Evolutionary conservation across 2,113 vertebrate species (phyloP).

Genomic region (Thamnophis sirtalis): DNA sequence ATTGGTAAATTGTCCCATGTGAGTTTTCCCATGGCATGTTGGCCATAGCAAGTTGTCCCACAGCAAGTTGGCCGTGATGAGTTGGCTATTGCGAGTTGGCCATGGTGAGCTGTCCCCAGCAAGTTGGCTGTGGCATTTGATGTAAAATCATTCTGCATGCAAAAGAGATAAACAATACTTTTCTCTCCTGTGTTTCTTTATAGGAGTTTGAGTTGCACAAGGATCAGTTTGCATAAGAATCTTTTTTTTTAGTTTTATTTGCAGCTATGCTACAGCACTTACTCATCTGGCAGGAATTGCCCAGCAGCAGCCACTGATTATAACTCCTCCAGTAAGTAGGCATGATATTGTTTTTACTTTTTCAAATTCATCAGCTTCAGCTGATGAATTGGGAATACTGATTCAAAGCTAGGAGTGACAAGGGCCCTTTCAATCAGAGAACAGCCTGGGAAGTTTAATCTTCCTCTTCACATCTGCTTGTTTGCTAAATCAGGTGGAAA

Average conservation of each 20-base stretch:
- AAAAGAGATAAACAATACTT: background rate
- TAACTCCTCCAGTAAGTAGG: background rate
- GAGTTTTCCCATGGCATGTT: too few species aligned
- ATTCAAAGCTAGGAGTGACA: background rate
- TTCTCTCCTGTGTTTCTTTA: background rate
- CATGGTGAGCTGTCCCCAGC: too few species aligned
- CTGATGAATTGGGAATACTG: background rate
- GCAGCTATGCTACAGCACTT: background rate
- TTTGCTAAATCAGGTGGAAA: background rate
- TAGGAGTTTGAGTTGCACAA: background rate
- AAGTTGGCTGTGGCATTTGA: background rate
- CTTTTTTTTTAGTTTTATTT: background rate
- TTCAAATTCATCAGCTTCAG: background rate
- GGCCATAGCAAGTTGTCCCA: too few species aligned
- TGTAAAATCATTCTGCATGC: background rate
- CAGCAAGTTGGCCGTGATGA: too few species aligned
- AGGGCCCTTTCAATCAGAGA: background rate
- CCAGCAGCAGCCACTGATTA: background rate
- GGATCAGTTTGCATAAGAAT: background rate
- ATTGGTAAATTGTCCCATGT: too few species aligned
- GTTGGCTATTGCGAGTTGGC: too few species aligned
- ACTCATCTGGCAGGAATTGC: fast-evolving
- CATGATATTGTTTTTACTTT: background rate
- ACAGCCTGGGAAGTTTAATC: background rate
- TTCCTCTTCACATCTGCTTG: background rate